Percentiles rank a stretch among this genome's conserved stretches.
Evolutionary conservation across 1,140 invertebrate species (phyloP).

Genomic region (Megathymus violae): DNA sequence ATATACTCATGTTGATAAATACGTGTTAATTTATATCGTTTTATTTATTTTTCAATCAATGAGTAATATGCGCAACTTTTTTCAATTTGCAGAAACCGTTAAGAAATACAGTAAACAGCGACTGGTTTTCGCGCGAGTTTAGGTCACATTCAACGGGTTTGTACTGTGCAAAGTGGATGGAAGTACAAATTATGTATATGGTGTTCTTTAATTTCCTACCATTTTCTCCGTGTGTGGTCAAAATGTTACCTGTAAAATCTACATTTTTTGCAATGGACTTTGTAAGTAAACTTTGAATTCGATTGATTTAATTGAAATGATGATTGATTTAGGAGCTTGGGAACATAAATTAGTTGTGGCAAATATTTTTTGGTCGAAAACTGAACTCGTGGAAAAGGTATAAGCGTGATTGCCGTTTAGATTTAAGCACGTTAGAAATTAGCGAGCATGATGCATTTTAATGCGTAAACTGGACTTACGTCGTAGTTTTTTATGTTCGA

Average conservation of each 20-base stretch:
- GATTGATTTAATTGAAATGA: constrained; percentile 13
- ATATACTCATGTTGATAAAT: no score
- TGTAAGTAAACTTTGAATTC: constrained; percentile 14
- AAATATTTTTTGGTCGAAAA: no score
- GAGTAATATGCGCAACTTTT: constrained; percentile 25
- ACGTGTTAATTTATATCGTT: no score
- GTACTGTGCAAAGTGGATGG: constrained; percentile 10
- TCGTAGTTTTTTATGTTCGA: neutral
- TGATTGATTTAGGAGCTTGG: neutral
- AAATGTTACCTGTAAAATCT: neutral
- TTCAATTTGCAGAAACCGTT: constrained; percentile 44
- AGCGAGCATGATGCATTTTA: neutral
- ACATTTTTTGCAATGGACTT: constrained; percentile 3
- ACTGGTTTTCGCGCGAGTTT: constrained; percentile 40
- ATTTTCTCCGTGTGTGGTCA: constrained; percentile 44
- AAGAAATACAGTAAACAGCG: constrained; percentile 41
- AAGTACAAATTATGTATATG: constrained; percentile 20
- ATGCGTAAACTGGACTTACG: neutral
- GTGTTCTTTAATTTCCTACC: constrained; percentile 39
- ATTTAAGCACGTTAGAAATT: no score
- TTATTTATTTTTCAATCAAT: constrained; percentile 30
- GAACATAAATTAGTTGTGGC: no score
- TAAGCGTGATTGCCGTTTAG: no score
- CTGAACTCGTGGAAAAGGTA: no score
- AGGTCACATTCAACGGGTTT: constrained; percentile 36